phyloP scores from a whole-genome alignment of 2,797 vertebrate genomes.

The Cirrhinus mrigala region DNA sequence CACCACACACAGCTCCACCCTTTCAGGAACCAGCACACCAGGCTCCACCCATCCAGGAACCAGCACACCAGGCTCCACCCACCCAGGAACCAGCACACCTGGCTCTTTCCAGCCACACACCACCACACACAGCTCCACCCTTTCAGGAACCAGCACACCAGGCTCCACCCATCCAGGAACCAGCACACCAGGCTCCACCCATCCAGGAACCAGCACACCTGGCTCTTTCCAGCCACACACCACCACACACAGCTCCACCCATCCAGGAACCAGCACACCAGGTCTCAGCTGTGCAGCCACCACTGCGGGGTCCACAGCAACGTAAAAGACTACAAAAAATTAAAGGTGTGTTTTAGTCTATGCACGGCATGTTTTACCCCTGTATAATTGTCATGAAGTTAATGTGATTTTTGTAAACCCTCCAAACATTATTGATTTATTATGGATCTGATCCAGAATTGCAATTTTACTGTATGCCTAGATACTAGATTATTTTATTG shows the following conservation, averaged over 20 bases:
- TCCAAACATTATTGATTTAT: conserved; percentile 18
- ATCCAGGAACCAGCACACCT: not conserved
- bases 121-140: not conserved
- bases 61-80: not conserved
- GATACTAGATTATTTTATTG: not conserved
- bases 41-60: not conserved
- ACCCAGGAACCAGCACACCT: not conserved
- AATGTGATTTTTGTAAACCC: conserved; percentile 17
- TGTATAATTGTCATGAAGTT: not conserved
- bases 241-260: not conserved
- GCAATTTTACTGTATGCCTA: not conserved
- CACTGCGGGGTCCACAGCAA: conserved; percentile 4
- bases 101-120: not conserved
- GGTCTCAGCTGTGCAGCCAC: not conserved
- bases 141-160: too few relatives aligned
- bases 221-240: not conserved
- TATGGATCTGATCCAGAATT: conserved; percentile 17
- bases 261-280: not conserved
- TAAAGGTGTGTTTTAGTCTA: conserved; percentile 11
- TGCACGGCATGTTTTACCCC: not conserved
- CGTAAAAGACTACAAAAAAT: not conserved
- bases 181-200: not conserved
- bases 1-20: too few relatives aligned
- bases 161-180: not conserved
- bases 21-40: too few relatives aligned